phyloP scores from a whole-genome alignment of 2,888 invertebrate genomes.

The Lampropteryx suffumata region DNA sequence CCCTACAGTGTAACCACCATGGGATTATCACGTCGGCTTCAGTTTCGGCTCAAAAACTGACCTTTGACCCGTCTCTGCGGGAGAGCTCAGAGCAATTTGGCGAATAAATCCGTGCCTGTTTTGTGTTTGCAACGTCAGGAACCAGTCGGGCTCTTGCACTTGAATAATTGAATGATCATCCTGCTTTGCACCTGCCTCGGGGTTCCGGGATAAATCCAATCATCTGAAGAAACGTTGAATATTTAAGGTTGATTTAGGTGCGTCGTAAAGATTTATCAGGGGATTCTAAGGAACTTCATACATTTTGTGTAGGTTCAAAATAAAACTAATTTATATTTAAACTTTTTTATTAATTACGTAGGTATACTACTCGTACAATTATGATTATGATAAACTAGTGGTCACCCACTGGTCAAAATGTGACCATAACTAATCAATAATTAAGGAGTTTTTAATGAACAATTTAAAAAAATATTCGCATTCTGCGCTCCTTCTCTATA shows the following conservation, averaged over 20 bases:
- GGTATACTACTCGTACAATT: too few species aligned
- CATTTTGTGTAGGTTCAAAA: background rate
- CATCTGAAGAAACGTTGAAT: conserved; percentile 25
- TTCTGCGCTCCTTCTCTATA: too few species aligned
- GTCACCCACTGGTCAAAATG: too few species aligned
- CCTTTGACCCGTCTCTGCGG: conserved; percentile 14
- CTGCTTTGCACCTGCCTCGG: conserved; percentile 38
- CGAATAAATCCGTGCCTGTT: conserved; percentile 58
- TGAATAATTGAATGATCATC: conserved; percentile 53
- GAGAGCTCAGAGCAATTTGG: conserved; percentile 51
- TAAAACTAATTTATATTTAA: too few species aligned
- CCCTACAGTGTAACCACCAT: too few species aligned
- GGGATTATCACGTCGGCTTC: conserved; percentile 12
- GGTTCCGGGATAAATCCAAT: conserved; percentile 28
- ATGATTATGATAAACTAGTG: too few species aligned
- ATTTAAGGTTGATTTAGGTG: conserved; percentile 9
- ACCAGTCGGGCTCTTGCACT: conserved; percentile 44
- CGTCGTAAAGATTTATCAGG: conserved; percentile 1
- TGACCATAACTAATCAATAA: too few species aligned
- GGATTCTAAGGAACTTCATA: background rate
- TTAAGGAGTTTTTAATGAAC: too few species aligned
- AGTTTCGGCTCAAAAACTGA: conserved; percentile 14
- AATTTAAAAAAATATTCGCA: too few species aligned
- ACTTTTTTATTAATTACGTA: too few species aligned
- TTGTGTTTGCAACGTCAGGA: conserved; percentile 53